Base-by-base conservation (phyloP, 2,113 vertebrate genomes). In the Zapornia atra region DNA sequence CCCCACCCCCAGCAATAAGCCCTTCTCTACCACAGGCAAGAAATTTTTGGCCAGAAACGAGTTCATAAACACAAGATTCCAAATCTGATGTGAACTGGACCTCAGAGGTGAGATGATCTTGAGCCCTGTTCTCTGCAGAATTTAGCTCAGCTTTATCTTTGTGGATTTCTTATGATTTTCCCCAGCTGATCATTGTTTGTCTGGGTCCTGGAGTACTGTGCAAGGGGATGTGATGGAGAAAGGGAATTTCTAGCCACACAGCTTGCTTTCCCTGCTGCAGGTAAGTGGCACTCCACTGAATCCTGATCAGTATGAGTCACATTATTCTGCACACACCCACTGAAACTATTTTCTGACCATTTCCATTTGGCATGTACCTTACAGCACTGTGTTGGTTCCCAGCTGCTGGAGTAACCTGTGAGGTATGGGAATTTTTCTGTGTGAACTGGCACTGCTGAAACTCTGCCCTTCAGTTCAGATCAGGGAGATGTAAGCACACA, bases 281-380 rank as follows among this genome's bases (percentile, higher is more conserved):
- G 57, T 79, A 80, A 92, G 73, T 69, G 73, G 65, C 50, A 82
- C 50, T 82, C 66, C n/a, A 79, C 31, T 0, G 1, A 69, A 65
- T 72, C 65, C 89, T 71, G 57, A 82, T 22, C 38, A 40, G 44
- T 40, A 25, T 53, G 69, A 86, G 38, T 92, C 86, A 79, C 0
- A 1, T 82, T 91, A 72, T 61, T 87, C 61, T 34, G 16, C 31
- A 69, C 48, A 87, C 44, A n/a, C 53, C 82, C 69, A 76, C 44
- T 80, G 50, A 90, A 94, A 82, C 44, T 76, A 16, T 87, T 64
- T 95, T 94, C 60, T 95, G 77, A 87, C 78, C 61, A n/a, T 79
- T 89, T 85, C 54, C 26, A 44, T 69, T 53, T 53, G 53, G n/a
- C 8, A 3, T 48, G 20, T 60, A n/a, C 36, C 56, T 57, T 40